Conservation (phyloP, 2,888 invertebrate species). For the Pocota personata region DNA sequence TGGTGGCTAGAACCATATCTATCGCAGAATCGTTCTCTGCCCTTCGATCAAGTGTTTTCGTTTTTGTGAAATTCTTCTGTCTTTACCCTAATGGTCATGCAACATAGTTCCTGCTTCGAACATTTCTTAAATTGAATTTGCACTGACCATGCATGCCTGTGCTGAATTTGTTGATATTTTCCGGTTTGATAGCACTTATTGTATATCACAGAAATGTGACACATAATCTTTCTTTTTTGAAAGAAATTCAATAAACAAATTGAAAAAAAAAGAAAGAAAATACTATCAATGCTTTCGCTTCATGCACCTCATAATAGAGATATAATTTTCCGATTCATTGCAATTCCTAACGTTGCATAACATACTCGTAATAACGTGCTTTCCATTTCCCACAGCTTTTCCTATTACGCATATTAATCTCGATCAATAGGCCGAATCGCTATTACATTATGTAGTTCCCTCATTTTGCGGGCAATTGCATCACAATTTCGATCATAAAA, state of each 20-base stretch:
- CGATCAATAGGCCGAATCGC: conserved; percentile 26
- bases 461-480: conserved; percentile 14
- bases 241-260: background rate
- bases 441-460: background rate
- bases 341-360: conserved; percentile 21
- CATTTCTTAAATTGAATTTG: too few relatives aligned
- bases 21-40: too few relatives aligned
- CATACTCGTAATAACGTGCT: background rate
- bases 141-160: too few relatives aligned
- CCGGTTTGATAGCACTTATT: too few relatives aligned
- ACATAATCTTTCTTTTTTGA: too few relatives aligned
- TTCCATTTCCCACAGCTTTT: conserved; percentile 17
- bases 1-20: too few relatives aligned
- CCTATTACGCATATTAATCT: background rate
- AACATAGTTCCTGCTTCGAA: too few relatives aligned
- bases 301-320: background rate
- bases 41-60: too few relatives aligned
- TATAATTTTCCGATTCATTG: conserved; percentile 12
- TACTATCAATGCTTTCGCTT: background rate
- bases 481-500: background rate
- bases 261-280: background rate
- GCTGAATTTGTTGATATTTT: too few relatives aligned
- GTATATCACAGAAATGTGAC: too few relatives aligned
- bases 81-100: too few relatives aligned
- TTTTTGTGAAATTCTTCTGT: too few relatives aligned